A percentile compares a stretch with the other conserved stretches of the same genome.
Evolutionary conservation across 2,888 invertebrate genomes (phyloP).

Genomic region (Yponomeuta cagnagella): DNA sequence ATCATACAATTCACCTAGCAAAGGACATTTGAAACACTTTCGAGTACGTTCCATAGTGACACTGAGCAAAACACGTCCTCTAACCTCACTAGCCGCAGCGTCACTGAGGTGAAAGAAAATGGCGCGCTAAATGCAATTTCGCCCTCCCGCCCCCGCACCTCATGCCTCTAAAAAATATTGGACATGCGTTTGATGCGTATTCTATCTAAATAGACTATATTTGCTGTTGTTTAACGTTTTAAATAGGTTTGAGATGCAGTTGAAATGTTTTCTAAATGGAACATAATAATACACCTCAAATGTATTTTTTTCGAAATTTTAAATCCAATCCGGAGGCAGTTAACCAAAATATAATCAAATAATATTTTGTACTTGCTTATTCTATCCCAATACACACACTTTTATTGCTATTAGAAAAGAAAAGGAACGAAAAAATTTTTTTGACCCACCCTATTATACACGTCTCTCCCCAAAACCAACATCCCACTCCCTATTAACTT

Average conservation of each 20-base stretch:
- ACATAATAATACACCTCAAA: conserved; percentile 5
- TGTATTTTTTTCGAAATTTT: conserved; percentile 11
- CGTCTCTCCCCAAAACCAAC: no score
- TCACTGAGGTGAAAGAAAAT: not conserved
- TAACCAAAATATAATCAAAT: conserved; percentile 15
- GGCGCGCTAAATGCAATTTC: not conserved
- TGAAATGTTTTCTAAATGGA: not conserved
- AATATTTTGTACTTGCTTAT: conserved; percentile 15
- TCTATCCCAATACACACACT: conserved; percentile 12
- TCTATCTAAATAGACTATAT: not conserved
- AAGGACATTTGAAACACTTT: conserved; percentile 18
- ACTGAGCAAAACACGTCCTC: not conserved
- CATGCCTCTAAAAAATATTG: not conserved
- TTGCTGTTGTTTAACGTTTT: not conserved
- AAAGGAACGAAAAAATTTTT: conserved; percentile 12
- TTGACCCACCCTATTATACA: conserved; percentile 13
- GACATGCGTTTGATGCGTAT: not conserved
- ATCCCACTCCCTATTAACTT: no score
- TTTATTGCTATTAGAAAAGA: conserved; percentile 14
- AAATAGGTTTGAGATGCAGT: not conserved
- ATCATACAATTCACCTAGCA: conserved; percentile 22
- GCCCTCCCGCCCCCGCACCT: not conserved
- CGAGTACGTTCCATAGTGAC: conserved; percentile 19
- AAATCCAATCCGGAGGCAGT: conserved; percentile 17
- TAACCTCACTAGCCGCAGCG: not conserved